Evolutionary conservation across 2,113 vertebrate genomes (phyloP).

Genomic region (Hoplias malabaricus): DNA sequence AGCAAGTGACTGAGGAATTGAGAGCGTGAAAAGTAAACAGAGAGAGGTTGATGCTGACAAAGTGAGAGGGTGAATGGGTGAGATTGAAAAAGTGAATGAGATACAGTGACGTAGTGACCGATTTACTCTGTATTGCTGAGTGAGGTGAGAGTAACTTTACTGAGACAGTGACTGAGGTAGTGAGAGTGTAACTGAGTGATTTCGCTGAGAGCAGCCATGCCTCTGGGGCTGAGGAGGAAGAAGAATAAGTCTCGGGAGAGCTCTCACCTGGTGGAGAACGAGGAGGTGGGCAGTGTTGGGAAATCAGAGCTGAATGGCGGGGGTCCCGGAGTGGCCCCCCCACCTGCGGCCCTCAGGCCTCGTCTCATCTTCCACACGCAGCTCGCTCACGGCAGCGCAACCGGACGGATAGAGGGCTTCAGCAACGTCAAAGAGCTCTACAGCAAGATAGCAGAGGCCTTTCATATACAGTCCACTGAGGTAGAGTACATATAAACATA

Average conservation of each 20-base stretch:
- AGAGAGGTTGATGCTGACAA: too few species aligned
- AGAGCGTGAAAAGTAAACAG: too few species aligned
- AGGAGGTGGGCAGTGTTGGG: conserved; percentile 65
- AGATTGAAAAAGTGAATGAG: too few species aligned
- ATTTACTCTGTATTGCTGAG: too few species aligned
- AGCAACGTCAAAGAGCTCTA: conserved; percentile 86
- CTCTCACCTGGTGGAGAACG: conserved; percentile 78
- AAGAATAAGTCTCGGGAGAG: conserved; percentile 78
- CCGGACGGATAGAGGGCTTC: conserved; percentile 87
- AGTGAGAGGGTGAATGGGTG: too few species aligned
- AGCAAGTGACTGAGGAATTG: too few species aligned
- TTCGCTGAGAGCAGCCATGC: conserved; percentile 74
- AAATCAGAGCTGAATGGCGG: conserved; percentile 57
- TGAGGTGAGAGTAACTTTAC: too few species aligned
- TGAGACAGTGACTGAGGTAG: background rate
- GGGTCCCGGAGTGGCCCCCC: conserved; percentile 64
- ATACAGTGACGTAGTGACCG: too few species aligned
- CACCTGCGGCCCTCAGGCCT: conserved; percentile 67
- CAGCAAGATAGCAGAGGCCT: conserved; percentile 78
- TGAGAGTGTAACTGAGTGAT: background rate
- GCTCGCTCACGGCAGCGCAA: conserved; percentile 90
- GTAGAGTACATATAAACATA: too few species aligned
- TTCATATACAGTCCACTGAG: conserved; percentile 77
- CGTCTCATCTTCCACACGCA: conserved; percentile 87
- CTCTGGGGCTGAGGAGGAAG: conserved; percentile 81